Conservation (phyloP, 2,888 invertebrate species). For the Apotomis capreana region DNA sequence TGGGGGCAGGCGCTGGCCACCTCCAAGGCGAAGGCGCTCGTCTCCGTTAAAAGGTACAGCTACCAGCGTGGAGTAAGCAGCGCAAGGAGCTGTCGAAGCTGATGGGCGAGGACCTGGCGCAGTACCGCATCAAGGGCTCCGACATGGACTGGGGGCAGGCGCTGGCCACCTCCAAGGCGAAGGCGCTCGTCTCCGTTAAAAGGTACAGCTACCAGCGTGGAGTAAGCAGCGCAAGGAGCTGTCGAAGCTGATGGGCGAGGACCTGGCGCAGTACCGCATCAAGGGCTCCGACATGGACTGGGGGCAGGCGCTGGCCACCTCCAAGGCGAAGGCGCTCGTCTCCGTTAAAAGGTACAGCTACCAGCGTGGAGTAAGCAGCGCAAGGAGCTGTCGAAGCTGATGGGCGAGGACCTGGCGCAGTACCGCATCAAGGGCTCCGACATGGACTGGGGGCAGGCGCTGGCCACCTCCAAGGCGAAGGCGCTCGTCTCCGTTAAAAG, state of each 20-base stretch:
- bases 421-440: too few species aligned
- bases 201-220: conserved; percentile 82
- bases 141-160: conserved; percentile 93
- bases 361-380: too few species aligned
- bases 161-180: conserved; percentile 73
- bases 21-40: conserved; percentile 78
- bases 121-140: conserved; percentile 93
- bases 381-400: too few species aligned
- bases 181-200: conserved; percentile 86
- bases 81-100: conserved; percentile 89
- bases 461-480: too few species aligned
- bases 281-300: conserved; percentile 94
- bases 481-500: too few species aligned
- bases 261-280: conserved; percentile 91
- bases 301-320: conserved; percentile 83
- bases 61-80: too few species aligned
- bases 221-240: conserved; percentile 91
- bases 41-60: conserved; percentile 86
- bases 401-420: too few species aligned
- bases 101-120: conserved; percentile 89
- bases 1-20: conserved; percentile 87
- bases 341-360: conserved; percentile 86
- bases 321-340: conserved; percentile 81
- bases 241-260: conserved; percentile 89
- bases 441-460: too few species aligned